phyloP scores from a whole-genome alignment of 2,888 invertebrate genomes.

The Lasioglossum morio region DNA sequence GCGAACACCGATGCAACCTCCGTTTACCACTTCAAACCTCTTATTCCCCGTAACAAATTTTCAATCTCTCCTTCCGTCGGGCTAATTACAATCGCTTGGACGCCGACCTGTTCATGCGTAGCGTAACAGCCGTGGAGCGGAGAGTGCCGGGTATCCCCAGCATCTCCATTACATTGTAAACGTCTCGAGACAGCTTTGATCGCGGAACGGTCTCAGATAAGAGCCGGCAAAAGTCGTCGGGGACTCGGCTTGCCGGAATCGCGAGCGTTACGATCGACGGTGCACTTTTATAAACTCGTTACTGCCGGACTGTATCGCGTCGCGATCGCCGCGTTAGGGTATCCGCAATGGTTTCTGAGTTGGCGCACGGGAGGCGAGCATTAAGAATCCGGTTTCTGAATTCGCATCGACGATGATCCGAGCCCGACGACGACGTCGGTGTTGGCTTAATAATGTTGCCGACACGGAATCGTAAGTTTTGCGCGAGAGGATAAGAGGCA shows the following conservation, averaged over 20 bases:
- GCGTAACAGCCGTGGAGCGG: background rate
- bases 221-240: background rate
- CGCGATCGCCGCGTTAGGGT: slow-evolving; percentile 60
- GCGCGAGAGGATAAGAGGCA: slow-evolving; percentile 18
- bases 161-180: slow-evolving; percentile 17
- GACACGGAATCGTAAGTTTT: slow-evolving; percentile 64
- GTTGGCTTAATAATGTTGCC: slow-evolving; percentile 67
- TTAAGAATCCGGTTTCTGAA: slow-evolving; percentile 68
- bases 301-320: slow-evolving; percentile 47
- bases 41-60: background rate
- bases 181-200: background rate
- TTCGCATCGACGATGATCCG: slow-evolving; percentile 43
- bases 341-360: slow-evolving; percentile 18
- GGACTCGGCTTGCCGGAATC: slow-evolving; percentile 6
- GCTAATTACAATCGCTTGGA: background rate
- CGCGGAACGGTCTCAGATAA: background rate
- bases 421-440: slow-evolving; percentile 43
- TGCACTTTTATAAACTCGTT: slow-evolving; percentile 60
- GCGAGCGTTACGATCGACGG: slow-evolving; percentile 31
- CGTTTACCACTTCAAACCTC: background rate
- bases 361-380: slow-evolving; percentile 41
- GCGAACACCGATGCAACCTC: background rate
- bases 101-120: background rate
- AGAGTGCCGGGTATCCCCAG: background rate
- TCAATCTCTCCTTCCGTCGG: background rate